phyloP scores from a whole-genome alignment of 2,797 vertebrate genomes.

The Coregonus ussuriensis region DNA sequence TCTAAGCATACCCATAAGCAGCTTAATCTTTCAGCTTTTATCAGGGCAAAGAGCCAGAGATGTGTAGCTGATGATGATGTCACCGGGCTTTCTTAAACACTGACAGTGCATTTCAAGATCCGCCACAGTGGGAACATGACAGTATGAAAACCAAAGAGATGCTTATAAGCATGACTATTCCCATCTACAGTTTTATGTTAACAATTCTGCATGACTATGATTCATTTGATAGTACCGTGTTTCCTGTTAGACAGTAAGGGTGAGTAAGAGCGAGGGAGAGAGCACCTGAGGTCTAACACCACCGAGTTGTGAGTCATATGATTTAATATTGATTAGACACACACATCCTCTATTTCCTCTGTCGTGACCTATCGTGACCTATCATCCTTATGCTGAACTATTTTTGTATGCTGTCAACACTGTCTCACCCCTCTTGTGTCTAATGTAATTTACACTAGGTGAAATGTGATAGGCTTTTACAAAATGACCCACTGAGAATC shows the following conservation, averaged over 20 bases:
- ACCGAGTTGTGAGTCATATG: not conserved
- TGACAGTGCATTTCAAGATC: conserved; percentile 41
- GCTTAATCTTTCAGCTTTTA: conserved; percentile 70
- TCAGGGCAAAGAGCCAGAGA: conserved; percentile 58
- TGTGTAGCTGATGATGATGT: conserved; percentile 53
- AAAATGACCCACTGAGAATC: conserved; percentile 36
- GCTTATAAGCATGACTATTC: not conserved
- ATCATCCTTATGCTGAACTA: conserved; percentile 7
- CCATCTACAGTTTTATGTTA: conserved; percentile 15
- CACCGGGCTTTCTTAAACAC: conserved; percentile 43
- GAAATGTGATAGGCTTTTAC: conserved; percentile 36
- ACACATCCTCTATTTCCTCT: not conserved
- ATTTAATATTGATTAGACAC: not conserved
- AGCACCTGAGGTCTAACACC: not conserved
- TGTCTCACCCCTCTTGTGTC: not conserved
- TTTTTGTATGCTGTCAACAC: conserved; percentile 19
- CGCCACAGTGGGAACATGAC: not conserved
- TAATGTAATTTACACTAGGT: conserved; percentile 31
- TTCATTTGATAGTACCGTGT: not conserved
- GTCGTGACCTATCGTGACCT: not conserved
- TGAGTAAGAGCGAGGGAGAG: not conserved
- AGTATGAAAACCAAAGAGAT: not conserved
- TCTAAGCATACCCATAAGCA: conserved; percentile 64
- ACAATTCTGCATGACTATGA: not conserved
- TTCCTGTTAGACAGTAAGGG: not conserved